Conservation (phyloP, 2,113 vertebrate genomes). For the Irena cyanogastra region DNA sequence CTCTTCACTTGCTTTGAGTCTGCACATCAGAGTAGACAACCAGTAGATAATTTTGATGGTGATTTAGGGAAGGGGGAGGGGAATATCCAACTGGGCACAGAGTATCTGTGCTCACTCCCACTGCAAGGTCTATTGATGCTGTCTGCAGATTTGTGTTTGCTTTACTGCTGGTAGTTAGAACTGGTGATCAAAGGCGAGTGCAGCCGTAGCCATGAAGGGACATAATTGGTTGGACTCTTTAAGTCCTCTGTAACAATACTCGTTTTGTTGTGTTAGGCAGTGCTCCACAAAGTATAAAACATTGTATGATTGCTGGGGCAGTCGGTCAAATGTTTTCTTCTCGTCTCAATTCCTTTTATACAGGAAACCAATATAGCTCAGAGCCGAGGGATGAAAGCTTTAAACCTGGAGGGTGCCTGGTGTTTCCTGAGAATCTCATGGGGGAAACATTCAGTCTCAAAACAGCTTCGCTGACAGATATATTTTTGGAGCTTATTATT, state of each 20-base stretch:
- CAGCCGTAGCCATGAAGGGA: not conserved
- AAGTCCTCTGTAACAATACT: conserved; percentile 58
- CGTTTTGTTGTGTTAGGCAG: conserved; percentile 57
- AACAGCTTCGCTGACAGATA: conserved; percentile 16
- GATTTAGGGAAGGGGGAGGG: not conserved
- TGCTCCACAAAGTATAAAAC: conserved; percentile 43
- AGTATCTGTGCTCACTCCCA: conserved; percentile 1
- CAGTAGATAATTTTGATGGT: not conserved
- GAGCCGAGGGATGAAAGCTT: conserved; percentile 37
- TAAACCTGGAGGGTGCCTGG: conserved; percentile 50
- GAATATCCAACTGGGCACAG: not conserved
- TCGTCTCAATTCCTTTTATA: conserved; percentile 15
- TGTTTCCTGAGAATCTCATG: conserved; percentile 35
- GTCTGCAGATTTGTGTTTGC: conserved; percentile 60
- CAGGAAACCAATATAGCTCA: conserved; percentile 49
- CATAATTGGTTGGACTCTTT: conserved; percentile 55
- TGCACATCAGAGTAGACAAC: not conserved
- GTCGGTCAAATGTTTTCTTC: conserved; percentile 50
- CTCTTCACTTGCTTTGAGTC: not conserved
- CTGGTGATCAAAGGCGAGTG: conserved; percentile 61
- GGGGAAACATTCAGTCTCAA: not conserved
- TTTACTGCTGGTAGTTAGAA: conserved; percentile 55
- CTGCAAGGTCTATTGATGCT: conserved; percentile 39
- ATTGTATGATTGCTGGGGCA: conserved; percentile 25
- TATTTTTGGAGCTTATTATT: conserved; percentile 47